Base-by-base conservation (phyloP, 1,140 invertebrate species). In the Pseudomyrmex concolor region DNA sequence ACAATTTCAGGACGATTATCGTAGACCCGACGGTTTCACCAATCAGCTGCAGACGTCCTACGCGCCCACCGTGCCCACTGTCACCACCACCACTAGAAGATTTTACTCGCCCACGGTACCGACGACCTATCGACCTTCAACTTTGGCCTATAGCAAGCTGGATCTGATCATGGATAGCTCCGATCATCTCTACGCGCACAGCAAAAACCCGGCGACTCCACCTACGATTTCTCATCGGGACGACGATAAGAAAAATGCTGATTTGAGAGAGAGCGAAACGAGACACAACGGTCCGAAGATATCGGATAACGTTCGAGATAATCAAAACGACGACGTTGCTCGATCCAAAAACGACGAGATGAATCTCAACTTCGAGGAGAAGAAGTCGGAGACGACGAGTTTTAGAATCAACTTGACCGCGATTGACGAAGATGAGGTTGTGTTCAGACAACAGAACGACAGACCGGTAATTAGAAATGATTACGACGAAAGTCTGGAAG, bases 101-200 rank as follows among this genome's bases (percentile, higher is more conserved):
- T 93, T 90, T 15, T 94, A 93, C 43, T 94, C 93, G 1, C 92
- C 93, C 4, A 93, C 93, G 0, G 90, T 94, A 0, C 93, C 93
- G 2, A 91, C 89, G 13, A 92, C 90, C 4, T 89, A 89, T 66
- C 87, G 87, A 83, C 76, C 92, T 2, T 91, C 91, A 0, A 91
- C 92, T 0, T 64, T 88, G 19, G 88, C 88, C 1, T 90, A 90
- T 43, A 88, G 67, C 15, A 92, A 89, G 62, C 78, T 86, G 12
- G 92, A 94, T 72, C 89, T 93, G 17, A 83, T 84, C 7, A 88
- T 91, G 17, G 90, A 92, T 62, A 89, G 92, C 57, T 92, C 92
- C 0, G 88, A 92, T 83, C 90, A 92, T 48, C 89, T 91, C 3
- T 91, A 90, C 60, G 85, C 86, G 2, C 90, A 90, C 67, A 81